Conservation (phyloP, 2,888 invertebrate genomes). For the Megastigmus dorsalis region DNA sequence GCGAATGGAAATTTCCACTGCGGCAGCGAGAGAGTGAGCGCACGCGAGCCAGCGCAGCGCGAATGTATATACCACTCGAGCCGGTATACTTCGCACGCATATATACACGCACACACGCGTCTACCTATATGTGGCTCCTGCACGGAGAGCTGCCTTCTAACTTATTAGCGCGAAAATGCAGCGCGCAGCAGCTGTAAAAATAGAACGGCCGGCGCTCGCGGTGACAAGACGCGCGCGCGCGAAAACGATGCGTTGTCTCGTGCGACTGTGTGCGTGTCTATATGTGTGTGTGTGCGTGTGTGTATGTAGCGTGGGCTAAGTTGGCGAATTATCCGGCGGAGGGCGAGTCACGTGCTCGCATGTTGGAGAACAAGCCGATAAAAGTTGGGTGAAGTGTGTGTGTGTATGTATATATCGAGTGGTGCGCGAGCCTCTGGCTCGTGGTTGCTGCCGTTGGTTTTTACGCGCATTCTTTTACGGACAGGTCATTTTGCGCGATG, state of each 20-base stretch:
- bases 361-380: background rate
- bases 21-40: slow-evolving; percentile 55
- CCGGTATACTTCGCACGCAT: background rate
- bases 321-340: background rate
- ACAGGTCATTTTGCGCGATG: too few relatives aligned
- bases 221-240: background rate
- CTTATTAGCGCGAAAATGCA: slow-evolving; percentile 64
- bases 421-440: background rate
- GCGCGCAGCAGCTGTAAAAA: slow-evolving; percentile 45
- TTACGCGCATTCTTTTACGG: too few relatives aligned
- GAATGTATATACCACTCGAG: too few relatives aligned
- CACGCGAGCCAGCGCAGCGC: slow-evolving; percentile 35
- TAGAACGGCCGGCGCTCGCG: slow-evolving; percentile 39
- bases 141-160: slow-evolving; percentile 57
- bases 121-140: background rate
- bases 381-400: too few relatives aligned
- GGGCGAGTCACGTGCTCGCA: background rate
- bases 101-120: background rate
- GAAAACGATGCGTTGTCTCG: slow-evolving; percentile 20
- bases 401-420: too few relatives aligned
- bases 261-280: background rate
- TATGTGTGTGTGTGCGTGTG: background rate
- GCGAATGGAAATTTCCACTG: slow-evolving; percentile 70
- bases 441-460: too few relatives aligned
- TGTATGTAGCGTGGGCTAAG: too few relatives aligned